A percentile compares a stretch with the other conserved stretches of the same genome.
phyloP scores from a whole-genome alignment of 2,113 vertebrate genomes.

The Psophia crepitans region DNA sequence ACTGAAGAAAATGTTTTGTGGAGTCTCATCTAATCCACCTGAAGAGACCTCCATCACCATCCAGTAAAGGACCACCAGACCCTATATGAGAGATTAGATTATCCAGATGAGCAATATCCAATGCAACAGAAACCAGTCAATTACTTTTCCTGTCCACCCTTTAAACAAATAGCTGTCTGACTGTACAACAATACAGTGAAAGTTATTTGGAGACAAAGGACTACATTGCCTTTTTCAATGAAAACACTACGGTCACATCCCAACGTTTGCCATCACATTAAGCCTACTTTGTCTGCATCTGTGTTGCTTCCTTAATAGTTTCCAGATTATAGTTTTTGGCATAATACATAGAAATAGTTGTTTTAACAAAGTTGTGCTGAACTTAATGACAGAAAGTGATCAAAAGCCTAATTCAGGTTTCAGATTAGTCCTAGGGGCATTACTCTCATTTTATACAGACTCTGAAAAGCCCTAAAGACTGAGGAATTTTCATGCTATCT shows the following conservation, averaged over 20 bases:
- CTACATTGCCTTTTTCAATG: not conserved
- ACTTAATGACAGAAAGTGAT: not conserved
- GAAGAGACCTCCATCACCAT: not conserved
- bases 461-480: not conserved
- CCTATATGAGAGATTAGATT: not conserved
- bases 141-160: not conserved
- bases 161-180: not conserved
- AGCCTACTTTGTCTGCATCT: not conserved
- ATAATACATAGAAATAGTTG: not conserved
- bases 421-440: not conserved
- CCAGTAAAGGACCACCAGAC: not conserved
- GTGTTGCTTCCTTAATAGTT: not conserved
- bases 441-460: not conserved
- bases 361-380: not conserved
- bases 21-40: not conserved
- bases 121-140: not conserved
- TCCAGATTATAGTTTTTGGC: not conserved
- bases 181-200: not conserved
- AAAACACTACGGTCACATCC: not conserved
- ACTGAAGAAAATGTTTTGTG: not conserved
- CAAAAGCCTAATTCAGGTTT: not conserved
- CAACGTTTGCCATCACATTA: not conserved
- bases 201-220: not conserved
- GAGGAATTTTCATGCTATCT: not conserved
- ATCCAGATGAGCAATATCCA: not conserved